These are phyloP conservation scores for Chlorocebus sabaeus DNA, from an alignment of 2,113 vertebrate genomes.

Conservation along the genomic window DNA sequence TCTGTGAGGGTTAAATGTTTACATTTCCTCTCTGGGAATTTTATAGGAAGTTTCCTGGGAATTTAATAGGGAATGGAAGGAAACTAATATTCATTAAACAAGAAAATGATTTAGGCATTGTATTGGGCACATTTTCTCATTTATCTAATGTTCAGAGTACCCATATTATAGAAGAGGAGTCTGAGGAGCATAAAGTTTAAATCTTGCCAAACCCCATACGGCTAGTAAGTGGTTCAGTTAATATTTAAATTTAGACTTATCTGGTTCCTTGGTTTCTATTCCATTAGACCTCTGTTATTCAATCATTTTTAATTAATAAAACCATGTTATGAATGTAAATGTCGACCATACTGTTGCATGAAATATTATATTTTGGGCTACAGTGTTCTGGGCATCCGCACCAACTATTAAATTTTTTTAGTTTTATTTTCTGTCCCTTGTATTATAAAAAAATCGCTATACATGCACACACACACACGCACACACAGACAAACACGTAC, in stretches of 20 bases:
- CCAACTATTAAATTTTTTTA: background rate
- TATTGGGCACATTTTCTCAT: background rate
- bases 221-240: background rate
- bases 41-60: background rate
- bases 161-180: background rate
- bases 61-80: background rate
- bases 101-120: background rate
- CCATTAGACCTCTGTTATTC: background rate
- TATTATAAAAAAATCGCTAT: background rate
- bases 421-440: background rate
- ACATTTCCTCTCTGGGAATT: background rate
- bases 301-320: background rate
- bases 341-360: background rate
- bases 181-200: background rate
- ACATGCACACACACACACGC: background rate
- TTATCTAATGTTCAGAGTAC: background rate
- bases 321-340: background rate
- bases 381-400: background rate
- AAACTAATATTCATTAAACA: background rate
- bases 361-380: background rate
- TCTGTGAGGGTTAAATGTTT: background rate
- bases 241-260: background rate
- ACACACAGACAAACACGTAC: background rate
- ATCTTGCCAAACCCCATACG: background rate
- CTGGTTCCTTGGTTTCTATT: background rate